Percentiles rank a stretch among this genome's conserved stretches.
These are phyloP conservation scores for Paraplagusia blochii DNA, from an alignment of 2,113 vertebrate genomes.

Conservation along the genomic window DNA sequence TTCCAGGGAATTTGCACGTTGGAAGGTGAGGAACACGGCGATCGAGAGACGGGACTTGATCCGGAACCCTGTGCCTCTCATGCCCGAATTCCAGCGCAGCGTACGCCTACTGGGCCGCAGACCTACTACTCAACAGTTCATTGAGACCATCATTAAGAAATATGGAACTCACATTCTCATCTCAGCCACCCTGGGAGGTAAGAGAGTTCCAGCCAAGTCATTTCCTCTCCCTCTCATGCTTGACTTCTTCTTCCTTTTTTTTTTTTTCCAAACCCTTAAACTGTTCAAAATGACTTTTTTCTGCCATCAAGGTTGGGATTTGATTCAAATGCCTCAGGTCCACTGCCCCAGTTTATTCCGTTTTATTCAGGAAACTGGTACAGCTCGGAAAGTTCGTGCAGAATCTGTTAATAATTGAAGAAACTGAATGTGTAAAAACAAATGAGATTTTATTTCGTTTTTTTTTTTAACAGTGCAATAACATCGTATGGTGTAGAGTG, in stretches of 20 bases:
- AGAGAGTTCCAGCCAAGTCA: conserved; percentile 43
- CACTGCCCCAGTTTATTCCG: neutral
- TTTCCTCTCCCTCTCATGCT: conserved; percentile 15
- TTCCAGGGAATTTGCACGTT: conserved; percentile 98
- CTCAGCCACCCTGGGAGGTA: conserved; percentile 98
- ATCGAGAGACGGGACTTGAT: conserved; percentile 94
- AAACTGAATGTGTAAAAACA: too few species aligned
- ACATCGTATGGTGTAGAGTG: neutral
- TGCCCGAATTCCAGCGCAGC: conserved; percentile 98
- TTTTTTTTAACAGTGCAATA: neutral
- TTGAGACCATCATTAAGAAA: conserved; percentile 99
- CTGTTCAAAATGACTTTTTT: conserved; percentile 11
- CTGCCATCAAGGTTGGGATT: conserved; percentile 7
- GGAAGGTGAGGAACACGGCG: conserved; percentile 99
- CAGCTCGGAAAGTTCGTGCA: too few species aligned
- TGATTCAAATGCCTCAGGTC: neutral
- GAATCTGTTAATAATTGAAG: neutral
- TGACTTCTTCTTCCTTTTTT: conserved; percentile 18
- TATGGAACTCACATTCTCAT: conserved; percentile 99
- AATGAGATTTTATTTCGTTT: too few species aligned
- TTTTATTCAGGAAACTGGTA: neutral
- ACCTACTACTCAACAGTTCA: conserved; percentile 96
- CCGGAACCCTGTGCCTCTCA: conserved; percentile 91
- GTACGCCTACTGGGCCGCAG: conserved; percentile 93
- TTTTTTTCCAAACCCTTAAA: conserved; percentile 8